Percentiles rank a stretch among this genome's conserved stretches.
Evolutionary conservation across 2,113 vertebrate species (phyloP).

Genomic region (Bettongia penicillata): DNA sequence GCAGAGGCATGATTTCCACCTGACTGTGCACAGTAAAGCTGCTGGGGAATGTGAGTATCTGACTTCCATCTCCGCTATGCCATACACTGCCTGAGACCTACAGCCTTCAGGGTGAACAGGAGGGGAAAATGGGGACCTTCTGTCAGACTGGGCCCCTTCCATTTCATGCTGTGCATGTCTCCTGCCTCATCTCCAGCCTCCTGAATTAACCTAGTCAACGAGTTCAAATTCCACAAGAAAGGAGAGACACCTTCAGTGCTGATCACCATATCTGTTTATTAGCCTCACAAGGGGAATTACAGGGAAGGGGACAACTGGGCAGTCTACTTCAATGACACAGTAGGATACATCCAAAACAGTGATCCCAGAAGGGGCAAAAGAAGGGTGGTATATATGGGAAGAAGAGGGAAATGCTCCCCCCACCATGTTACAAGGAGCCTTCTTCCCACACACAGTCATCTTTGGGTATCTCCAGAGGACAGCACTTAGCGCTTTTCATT

Average conservation of each 20-base stretch:
- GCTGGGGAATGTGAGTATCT: background rate
- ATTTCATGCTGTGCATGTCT: no score
- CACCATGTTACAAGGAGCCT: background rate
- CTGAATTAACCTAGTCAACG: no score
- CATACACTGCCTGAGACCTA: slow-evolving; percentile 18
- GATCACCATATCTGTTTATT: background rate
- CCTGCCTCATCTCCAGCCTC: no score
- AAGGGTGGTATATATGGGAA: background rate
- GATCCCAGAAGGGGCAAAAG: background rate
- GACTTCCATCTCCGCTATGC: background rate
- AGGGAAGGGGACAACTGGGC: background rate
- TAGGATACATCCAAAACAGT: background rate
- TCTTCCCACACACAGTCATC: background rate
- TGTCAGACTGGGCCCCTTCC: no score
- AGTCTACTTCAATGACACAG: background rate
- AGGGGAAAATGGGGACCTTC: no score
- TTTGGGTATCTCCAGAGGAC: background rate
- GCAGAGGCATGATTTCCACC: background rate
- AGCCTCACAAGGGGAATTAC: background rate
- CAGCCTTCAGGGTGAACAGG: slow-evolving; percentile 1
- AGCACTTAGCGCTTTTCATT: no score
- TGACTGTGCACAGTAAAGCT: slow-evolving; percentile 1
- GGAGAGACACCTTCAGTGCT: background rate
- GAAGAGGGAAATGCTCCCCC: background rate
- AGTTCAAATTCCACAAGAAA: no score